A percentile compares a stretch with the other conserved stretches of the same genome.
phyloP scores from a whole-genome alignment of 2,888 invertebrate genomes.

The Rhimphoctona megacephalus region DNA sequence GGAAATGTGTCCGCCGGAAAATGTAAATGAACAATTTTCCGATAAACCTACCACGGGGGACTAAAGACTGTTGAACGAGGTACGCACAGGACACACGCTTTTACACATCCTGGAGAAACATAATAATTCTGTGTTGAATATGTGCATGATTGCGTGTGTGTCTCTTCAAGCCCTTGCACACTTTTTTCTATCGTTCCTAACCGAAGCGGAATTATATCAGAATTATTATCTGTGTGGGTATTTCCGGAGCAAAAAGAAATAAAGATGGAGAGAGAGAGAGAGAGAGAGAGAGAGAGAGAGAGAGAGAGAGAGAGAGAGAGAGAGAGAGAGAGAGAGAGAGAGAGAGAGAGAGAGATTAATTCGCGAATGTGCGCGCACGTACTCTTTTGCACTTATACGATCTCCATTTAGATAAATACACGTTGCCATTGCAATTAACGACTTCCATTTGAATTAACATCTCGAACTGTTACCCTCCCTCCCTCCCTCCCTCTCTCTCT shows the following conservation, averaged over 20 bases:
- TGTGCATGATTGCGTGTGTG: background rate
- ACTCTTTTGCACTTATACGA: constrained; percentile 68
- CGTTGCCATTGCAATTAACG: constrained; percentile 70
- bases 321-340: background rate
- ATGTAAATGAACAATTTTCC: constrained; percentile 61
- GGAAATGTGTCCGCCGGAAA: constrained; percentile 61
- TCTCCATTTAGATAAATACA: constrained; percentile 71
- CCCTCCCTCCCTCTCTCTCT: constrained; percentile 13
- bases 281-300: constrained; percentile 7
- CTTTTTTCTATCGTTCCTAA: constrained; percentile 50
- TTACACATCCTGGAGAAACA: constrained; percentile 45
- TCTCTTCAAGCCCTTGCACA: constrained; percentile 19
- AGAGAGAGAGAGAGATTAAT: constrained; percentile 61
- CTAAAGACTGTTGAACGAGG: constrained; percentile 1
- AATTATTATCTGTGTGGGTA: constrained; percentile 69
- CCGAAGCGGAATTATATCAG: constrained; percentile 63
- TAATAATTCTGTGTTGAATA: background rate
- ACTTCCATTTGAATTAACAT: constrained; percentile 71
- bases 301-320: constrained; percentile 26
- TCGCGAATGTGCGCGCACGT: constrained; percentile 55
- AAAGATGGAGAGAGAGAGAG: constrained; percentile 15
- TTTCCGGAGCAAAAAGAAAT: constrained; percentile 59
- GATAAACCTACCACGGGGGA: constrained; percentile 45
- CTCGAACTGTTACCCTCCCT: constrained; percentile 39
- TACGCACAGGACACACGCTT: constrained; percentile 45